Base-by-base conservation (phyloP, 1,140 invertebrate species). In the Cyphomyrmex costatus region DNA sequence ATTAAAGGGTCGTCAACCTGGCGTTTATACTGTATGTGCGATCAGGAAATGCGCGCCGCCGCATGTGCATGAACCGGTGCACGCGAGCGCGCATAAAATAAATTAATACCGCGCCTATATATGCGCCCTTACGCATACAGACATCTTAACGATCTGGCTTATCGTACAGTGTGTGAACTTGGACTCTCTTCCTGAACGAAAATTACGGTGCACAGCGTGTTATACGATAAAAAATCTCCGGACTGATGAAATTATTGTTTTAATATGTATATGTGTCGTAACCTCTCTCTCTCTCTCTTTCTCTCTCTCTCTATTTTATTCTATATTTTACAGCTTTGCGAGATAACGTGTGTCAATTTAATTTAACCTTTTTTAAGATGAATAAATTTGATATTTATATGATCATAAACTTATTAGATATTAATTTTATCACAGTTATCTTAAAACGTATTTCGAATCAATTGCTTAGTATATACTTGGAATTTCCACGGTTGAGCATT, bases 1-100 rank as follows among this genome's bases (percentile, higher is more conserved):
- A 91, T 91, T 88, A 89, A 91, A 91, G 88, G 89, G 90, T 91
- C 90, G 85, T 91, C 90, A 91, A 91, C 90, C 90, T 87, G 85
- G 65, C 82, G 71, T 74, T 82, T 70, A 33, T 79, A 42, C 60
- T 60, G 76, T 42, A n/a, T n/a, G 49, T 10, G 49, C 56, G 86
- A 90, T 90, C 83, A 84, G 86, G 86, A 88, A 88, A 90, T 74
- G 65, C 63, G 76, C 80, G 51, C 46, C 7, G 33, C n/a, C 60
- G 51, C 36, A 33, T 78, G 33, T 53, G 73, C 60, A 71, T 65
- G 82, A 85, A 51, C 46, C 56, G 36, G 63, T 74, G 68, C 68
- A 83, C 77, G 78, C 85, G 78, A 42, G 53, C 63, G 78, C 78
- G 19, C 74, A 70, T 84, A 84, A 86, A 86, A 83, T 82, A 86